Percentiles rank a stretch among this genome's conserved stretches.
phyloP scores from a whole-genome alignment of 1,140 invertebrate species.

The Apis dorsata region DNA sequence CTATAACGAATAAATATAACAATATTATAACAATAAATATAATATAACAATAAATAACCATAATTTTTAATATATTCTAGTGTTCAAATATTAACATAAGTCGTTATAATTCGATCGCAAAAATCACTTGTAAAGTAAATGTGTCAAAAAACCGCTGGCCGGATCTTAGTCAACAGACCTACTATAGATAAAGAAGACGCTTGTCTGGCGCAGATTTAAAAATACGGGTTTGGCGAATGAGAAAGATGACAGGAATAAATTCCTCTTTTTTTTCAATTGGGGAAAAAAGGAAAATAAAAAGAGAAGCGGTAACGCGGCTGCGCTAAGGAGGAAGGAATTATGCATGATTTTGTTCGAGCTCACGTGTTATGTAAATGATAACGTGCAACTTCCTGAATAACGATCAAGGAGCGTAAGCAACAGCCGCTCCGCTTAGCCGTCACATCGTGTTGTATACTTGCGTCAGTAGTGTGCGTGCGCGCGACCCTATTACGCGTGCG shows the following conservation, averaged over 20 bases:
- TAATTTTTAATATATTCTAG: too few relatives aligned
- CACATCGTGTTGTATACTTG: background rate
- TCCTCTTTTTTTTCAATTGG: background rate
- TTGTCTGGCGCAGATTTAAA: background rate
- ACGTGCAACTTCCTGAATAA: conserved; percentile 66
- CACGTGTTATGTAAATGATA: conserved; percentile 63
- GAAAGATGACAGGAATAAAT: background rate
- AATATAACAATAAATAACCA: too few relatives aligned
- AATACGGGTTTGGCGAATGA: background rate
- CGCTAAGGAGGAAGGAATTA: conserved; percentile 46
- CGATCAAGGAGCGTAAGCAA: conserved; percentile 62
- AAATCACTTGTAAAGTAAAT: too few relatives aligned
- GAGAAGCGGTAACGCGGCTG: conserved; percentile 29
- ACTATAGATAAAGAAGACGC: background rate
- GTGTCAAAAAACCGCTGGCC: background rate
- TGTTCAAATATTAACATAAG: background rate
- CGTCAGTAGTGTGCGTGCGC: background rate
- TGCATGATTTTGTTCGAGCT: conserved; percentile 50
- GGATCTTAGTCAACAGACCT: background rate
- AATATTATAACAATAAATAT: too few relatives aligned
- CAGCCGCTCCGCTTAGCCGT: conserved; percentile 21
- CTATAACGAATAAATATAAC: too few relatives aligned
- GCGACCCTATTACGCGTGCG: too few relatives aligned
- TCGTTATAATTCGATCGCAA: background rate
- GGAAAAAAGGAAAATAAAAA: conserved; percentile 1